Percentiles rank a stretch among this genome's conserved stretches.
phyloP scores from a whole-genome alignment of 23 tunicate species.

The Trididemnum miniatum region DNA sequence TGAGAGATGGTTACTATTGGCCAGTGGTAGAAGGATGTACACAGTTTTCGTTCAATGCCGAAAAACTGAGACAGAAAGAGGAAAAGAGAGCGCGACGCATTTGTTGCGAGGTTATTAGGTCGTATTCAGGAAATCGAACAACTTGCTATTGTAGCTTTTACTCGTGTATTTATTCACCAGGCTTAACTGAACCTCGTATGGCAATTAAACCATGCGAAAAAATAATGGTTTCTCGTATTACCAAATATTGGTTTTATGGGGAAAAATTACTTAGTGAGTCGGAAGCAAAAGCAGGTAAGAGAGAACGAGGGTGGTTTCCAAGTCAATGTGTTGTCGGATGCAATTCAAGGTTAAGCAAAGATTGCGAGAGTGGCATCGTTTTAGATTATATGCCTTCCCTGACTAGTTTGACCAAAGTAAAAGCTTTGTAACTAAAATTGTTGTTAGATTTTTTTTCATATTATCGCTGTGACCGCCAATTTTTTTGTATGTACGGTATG shows the following conservation, averaged over 20 bases:
- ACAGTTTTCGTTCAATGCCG: slow-evolving; percentile 63
- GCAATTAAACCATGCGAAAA: slow-evolving; percentile 46
- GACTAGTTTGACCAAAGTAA: too few species aligned
- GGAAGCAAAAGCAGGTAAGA: slow-evolving; percentile 1
- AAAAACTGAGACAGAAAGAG: slow-evolving; percentile 78
- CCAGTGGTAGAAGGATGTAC: slow-evolving; percentile 75
- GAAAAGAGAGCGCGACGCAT: slow-evolving; percentile 59
- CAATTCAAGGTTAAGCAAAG: too few species aligned
- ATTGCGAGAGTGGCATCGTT: too few species aligned
- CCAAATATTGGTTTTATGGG: slow-evolving; percentile 84
- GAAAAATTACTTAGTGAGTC: slow-evolving; percentile 35
- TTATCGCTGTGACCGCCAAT: too few species aligned
- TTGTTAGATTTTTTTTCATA: too few species aligned
- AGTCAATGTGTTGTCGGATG: slow-evolving; percentile 68
- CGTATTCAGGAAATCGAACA: slow-evolving; percentile 74
- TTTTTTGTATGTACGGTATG: too few species aligned
- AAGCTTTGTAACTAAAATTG: too few species aligned
- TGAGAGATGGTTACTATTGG: slow-evolving; percentile 74
- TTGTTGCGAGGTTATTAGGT: slow-evolving; percentile 22
- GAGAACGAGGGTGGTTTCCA: slow-evolving; percentile 90
- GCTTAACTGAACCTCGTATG: slow-evolving; percentile 84
- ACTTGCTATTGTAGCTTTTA: slow-evolving; percentile 63
- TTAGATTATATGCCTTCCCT: too few species aligned
- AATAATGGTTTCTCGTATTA: slow-evolving; percentile 60
- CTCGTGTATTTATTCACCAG: slow-evolving; percentile 57